Percentiles rank a stretch among this genome's conserved stretches.
Conservation (phyloP, 2,797 vertebrate species). For the Apodemus agrarius region DNA sequence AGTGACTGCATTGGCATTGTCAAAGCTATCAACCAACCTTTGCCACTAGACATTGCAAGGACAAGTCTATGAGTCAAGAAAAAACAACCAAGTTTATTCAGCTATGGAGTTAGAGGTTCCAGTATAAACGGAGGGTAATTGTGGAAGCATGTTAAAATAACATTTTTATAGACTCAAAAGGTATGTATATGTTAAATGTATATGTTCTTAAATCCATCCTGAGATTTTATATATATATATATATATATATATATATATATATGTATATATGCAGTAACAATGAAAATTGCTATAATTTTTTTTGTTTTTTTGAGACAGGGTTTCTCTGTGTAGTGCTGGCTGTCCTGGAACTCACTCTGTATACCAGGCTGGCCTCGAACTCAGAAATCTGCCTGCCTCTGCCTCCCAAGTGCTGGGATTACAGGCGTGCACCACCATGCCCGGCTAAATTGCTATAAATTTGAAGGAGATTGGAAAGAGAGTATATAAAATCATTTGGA, state of each 20-base stretch:
- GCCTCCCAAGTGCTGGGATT: too few relatives aligned
- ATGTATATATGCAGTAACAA: neutral
- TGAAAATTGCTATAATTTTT: too few relatives aligned
- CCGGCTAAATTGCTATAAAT: too few relatives aligned
- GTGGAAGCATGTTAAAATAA: neutral
- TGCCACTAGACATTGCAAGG: neutral
- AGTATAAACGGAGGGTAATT: constrained; percentile 4
- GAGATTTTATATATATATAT: neutral
- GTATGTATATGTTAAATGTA: neutral
- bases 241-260: neutral
- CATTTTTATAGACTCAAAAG: neutral
- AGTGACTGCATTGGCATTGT: neutral
- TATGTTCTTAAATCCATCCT: neutral
- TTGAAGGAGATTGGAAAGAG: neutral
- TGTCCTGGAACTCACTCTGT: too few relatives aligned
- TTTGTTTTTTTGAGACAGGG: too few relatives aligned
- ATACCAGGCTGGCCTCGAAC: too few relatives aligned
- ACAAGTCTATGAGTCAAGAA: neutral
- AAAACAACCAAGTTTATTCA: neutral
- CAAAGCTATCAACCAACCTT: neutral
- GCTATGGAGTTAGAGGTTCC: neutral
- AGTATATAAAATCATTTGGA: neutral
- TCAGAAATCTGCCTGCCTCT: too few relatives aligned
- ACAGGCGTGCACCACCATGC: too few relatives aligned
- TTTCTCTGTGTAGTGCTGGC: too few relatives aligned